Conservation (phyloP, 37 sponge, comb jelly and placozoan genomes). For the Hormiphora californensis region DNA sequence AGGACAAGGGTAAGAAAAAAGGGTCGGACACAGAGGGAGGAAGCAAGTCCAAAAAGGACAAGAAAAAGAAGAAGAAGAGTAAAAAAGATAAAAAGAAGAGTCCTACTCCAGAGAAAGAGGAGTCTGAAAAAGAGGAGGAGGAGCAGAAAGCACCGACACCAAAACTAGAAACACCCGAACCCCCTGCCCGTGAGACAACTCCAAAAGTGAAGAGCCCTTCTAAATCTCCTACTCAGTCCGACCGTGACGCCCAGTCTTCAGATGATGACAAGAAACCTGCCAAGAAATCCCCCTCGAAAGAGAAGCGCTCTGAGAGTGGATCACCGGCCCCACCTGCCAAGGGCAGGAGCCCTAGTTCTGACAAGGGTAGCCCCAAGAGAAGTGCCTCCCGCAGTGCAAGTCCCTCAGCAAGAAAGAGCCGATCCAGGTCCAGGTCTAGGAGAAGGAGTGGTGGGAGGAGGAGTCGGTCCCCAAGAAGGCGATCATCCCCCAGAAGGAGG, state of each 20-base stretch:
- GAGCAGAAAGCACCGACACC: slow-evolving; percentile 26
- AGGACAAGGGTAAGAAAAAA: slow-evolving; percentile 36
- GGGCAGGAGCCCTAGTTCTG: too few species aligned
- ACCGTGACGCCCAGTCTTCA: background rate
- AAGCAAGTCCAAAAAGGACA: slow-evolving; percentile 13
- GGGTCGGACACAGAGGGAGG: too few species aligned
- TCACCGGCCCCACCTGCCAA: too few species aligned
- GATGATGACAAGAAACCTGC: background rate
- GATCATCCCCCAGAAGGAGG: slow-evolving; percentile 27
- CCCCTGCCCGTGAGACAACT: background rate
- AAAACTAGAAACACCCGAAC: background rate
- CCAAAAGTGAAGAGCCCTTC: slow-evolving; percentile 9
- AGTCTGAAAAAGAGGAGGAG: slow-evolving; percentile 17
- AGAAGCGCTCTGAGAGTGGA: too few species aligned
- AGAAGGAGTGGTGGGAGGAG: background rate
- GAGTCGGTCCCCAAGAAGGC: background rate
- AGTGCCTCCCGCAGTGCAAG: too few species aligned
- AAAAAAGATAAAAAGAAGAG: background rate
- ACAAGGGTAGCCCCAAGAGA: too few species aligned
- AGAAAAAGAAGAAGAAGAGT: slow-evolving; percentile 8
- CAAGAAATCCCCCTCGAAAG: too few species aligned
- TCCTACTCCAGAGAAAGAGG: background rate
- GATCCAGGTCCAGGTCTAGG: slow-evolving; percentile 36
- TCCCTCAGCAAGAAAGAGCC: too few species aligned
- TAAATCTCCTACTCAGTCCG: slow-evolving; percentile 36